These are phyloP conservation scores for Choristoneura rosaceana DNA, from an alignment of 2,888 invertebrate species.

Conservation along the genomic window DNA sequence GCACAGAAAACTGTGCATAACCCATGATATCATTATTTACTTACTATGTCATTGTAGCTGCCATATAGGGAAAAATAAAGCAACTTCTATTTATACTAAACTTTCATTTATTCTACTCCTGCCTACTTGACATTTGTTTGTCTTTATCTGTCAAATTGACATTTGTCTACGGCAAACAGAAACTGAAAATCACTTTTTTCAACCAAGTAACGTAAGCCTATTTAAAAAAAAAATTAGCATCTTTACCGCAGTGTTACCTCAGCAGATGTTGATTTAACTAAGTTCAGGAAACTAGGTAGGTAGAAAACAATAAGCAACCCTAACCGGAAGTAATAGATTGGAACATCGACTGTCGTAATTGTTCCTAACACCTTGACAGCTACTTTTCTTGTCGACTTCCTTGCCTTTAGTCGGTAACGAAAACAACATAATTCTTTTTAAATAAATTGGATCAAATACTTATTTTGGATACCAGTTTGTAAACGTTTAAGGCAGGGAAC, in stretches of 20 bases:
- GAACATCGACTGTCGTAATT: neutral
- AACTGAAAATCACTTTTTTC: too few relatives aligned
- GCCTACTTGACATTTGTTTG: too few relatives aligned
- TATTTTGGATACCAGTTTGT: neutral
- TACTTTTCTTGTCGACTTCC: constrained; percentile 11
- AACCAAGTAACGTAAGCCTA: too few relatives aligned
- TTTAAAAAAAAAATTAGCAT: too few relatives aligned
- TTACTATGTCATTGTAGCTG: too few relatives aligned
- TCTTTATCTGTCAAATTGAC: too few relatives aligned
- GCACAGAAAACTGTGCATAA: too few relatives aligned
- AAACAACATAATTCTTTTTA: neutral
- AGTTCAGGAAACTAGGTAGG: neutral
- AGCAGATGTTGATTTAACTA: neutral
- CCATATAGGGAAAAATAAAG: too few relatives aligned
- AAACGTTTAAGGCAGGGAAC: neutral
- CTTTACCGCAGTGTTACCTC: neutral
- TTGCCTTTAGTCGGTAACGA: neutral
- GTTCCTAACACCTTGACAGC: constrained; percentile 11
- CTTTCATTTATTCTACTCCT: too few relatives aligned
- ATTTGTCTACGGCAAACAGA: too few relatives aligned
- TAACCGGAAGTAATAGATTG: neutral
- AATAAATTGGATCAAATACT: neutral
- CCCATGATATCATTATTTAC: too few relatives aligned
- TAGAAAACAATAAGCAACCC: neutral
- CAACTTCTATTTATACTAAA: too few relatives aligned